These are phyloP conservation scores for Actenoides lindsayi DNA, from an alignment of 2,113 vertebrate species.

Conservation along the genomic window DNA sequence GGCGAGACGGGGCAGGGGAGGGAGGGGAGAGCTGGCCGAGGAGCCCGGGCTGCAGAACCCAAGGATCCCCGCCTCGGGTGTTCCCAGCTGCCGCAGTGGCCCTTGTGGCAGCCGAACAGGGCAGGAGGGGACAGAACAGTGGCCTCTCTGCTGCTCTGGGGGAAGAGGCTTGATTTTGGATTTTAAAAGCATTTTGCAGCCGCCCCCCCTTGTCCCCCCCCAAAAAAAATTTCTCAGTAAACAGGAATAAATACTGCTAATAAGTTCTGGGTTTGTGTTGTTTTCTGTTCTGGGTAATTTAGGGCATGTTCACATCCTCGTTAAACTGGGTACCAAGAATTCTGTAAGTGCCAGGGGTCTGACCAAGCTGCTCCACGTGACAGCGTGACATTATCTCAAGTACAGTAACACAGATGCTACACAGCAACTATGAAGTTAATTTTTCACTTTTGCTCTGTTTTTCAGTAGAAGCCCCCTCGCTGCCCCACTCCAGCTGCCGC, in stretches of 20 bases:
- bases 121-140: background rate
- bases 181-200: background rate
- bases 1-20: too few relatives aligned
- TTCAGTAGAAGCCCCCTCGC: fast-evolving
- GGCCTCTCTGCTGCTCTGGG: background rate
- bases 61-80: background rate
- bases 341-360: fast-evolving
- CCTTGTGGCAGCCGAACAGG: too few relatives aligned
- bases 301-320: fast-evolving
- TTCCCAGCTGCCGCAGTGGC: background rate
- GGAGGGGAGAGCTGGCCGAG: too few relatives aligned
- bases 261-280: background rate
- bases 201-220: too few relatives aligned
- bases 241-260: background rate
- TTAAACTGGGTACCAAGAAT: background rate
- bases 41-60: background rate
- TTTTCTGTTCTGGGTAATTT: background rate
- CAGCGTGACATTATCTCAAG: fast-evolving
- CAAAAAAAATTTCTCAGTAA: background rate
- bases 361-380: background rate
- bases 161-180: background rate
- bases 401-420: fast-evolving
- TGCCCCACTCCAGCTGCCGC: background rate
- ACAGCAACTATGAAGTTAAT: too few relatives aligned
- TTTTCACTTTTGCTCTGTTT: background rate